Evolutionary conservation across 1,140 invertebrate genomes (phyloP), one percentile per base, ranked within the genome.

Genomic region (Pseudobourletiella spinata): DNA sequence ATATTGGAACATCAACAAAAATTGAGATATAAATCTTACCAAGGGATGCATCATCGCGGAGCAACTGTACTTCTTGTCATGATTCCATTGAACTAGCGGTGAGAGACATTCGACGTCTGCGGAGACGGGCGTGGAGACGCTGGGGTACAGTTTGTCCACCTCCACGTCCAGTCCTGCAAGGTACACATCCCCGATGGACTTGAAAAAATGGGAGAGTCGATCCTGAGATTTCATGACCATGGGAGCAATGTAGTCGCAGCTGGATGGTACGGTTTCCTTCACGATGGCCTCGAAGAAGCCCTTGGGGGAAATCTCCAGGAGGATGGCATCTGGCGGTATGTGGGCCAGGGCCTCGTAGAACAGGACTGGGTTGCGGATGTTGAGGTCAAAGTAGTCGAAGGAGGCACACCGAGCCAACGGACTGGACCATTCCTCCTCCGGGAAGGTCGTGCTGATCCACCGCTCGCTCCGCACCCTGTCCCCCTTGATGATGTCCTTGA

Each of bases 361-460:
- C 1, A 91, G 76, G 0, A 95, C 91, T 20, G 88, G 84, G 60
- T 72, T 77, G 25, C 63, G 73, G n/a, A 81, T 73, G 69, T 82
- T 83, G 73, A 82, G 81, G 3, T 52, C 32, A 74, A 95, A 91
- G 76, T 98, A 98, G 22, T 86, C 89, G 3, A 90, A 84, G 44
- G 91, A 95, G 39, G 89, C 92, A 92, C 57, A 84, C 78, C 86
- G 81, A 1, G 92, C 89, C 68, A 91, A 71, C 0, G 86, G 80
- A 0, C 84, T 81, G 26, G 80, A 77, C 91, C 92, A 95, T n/a
- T 84, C 79, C 0, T 77, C 76, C 75, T 93, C 85, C 0, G 91
- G 89, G 65, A 98, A 86, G 14, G 92, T 96, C 14, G 88, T 87
- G 62, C 90, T 94, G 26, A 98, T 80, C 95, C 95, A 98, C 62